Base-by-base conservation (phyloP, 2,888 invertebrate genomes). In the Meghimatium bilineatum region DNA sequence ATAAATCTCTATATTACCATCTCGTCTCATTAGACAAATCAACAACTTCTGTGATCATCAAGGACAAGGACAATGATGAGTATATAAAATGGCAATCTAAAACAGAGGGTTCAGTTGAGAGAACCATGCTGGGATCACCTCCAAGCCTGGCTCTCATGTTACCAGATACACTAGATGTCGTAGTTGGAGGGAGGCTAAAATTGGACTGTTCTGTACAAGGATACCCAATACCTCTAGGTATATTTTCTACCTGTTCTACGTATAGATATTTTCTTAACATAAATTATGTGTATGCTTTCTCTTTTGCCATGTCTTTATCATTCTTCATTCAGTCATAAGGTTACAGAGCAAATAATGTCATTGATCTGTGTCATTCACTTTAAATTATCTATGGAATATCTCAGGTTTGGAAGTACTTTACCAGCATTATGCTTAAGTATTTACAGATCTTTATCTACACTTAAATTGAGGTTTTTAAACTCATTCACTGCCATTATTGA, bases 171-270 rank as follows among this genome's bases (percentile, higher is more conserved):
- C 80, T 93, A 20, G 90, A 91, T 71, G 87, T 92, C 10, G 88
- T 88, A 60, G 92, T 92, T 82, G 93, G 93, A 44, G 92, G 93
- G 69, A 89, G 90, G 36, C 89, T 93, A 44, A 87, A 89, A 38
- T 86, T 93, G 56, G 91, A 92, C 78, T 92, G 91, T 80, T 85
- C 90, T n/a, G 90, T 92, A 26, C 91, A 92, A 56, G 93, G 93
- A 29, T 89, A 89, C 71, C 92, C 92, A 14, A 88, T 88, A 75
- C 93, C 93, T 44, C 85, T 89, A 60, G 91, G 93, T 92, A 88
- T 60, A 32, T 36, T 29, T 0, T 52, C 23, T 26, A n/a, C n/a
- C n/a, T n/a, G 5, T n/a, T 26, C 3, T 56, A 56, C 20, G 17
- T 56, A 26, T 63, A n/a, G n/a, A 12, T 23, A n/a, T 63, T 56